phyloP scores from a whole-genome alignment of 2,113 vertebrate genomes.

The Gambusia holbrooki region DNA sequence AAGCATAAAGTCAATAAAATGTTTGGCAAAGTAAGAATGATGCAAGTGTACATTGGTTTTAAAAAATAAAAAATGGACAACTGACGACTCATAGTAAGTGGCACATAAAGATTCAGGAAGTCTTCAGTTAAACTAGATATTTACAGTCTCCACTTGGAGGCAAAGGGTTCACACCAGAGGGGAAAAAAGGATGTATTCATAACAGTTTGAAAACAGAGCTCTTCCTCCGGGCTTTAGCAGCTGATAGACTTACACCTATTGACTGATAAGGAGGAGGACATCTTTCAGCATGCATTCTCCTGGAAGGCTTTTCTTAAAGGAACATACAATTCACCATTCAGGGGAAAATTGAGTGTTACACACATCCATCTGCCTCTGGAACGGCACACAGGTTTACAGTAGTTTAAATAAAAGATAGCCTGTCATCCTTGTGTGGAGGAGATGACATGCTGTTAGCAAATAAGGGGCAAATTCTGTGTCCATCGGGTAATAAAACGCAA shows the following conservation, averaged over 20 bases:
- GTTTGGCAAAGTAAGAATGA: neutral
- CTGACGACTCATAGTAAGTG: neutral
- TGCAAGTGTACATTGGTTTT: neutral
- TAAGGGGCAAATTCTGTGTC: conserved; percentile 7
- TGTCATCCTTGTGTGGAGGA: conserved; percentile 36
- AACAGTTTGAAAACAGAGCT: conserved; percentile 67
- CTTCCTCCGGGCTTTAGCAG: conserved; percentile 68
- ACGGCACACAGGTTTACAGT: conserved; percentile 46
- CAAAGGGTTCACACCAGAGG: conserved; percentile 58
- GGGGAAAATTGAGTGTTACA: conserved; percentile 52
- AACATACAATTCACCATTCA: conserved; percentile 65
- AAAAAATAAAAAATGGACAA: neutral
- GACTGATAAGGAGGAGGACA: conserved; percentile 74
- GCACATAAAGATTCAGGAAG: neutral
- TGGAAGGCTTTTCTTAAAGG: conserved; percentile 68
- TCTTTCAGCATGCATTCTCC: conserved; percentile 78
- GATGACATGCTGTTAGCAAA: conserved; percentile 45
- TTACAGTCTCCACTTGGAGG: conserved; percentile 46
- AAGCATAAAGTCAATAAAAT: neutral
- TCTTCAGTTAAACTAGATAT: conserved; percentile 43
- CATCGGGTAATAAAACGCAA: conserved; percentile 5
- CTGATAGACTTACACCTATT: conserved; percentile 77
- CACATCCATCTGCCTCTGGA: conserved; percentile 52
- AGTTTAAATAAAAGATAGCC: conserved; percentile 62
- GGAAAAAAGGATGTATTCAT: conserved; percentile 78